Evolutionary conservation across 2,113 vertebrate species (phyloP).

Genomic region (Leucosticte australis): DNA sequence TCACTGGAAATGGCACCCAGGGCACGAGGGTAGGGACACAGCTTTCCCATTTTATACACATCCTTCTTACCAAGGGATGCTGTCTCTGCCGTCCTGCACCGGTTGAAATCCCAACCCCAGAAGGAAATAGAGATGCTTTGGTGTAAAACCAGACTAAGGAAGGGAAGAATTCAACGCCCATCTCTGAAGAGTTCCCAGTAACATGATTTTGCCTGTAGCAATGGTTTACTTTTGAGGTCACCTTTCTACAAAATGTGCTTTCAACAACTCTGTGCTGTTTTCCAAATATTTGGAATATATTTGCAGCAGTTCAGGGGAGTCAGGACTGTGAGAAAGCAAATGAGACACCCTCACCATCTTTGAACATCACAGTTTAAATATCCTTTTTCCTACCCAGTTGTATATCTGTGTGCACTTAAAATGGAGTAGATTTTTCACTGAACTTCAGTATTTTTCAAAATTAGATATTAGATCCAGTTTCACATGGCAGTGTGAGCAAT

Average conservation of each 20-base stretch:
- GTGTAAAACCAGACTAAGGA: background rate
- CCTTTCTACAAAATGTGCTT: background rate
- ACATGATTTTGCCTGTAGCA: background rate
- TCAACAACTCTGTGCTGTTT: constrained; percentile 1
- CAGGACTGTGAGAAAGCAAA: background rate
- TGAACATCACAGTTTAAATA: background rate
- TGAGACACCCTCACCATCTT: background rate
- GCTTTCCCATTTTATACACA: background rate
- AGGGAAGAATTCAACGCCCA: background rate
- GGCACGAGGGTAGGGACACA: background rate
- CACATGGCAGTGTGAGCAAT: background rate
- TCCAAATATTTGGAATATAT: background rate
- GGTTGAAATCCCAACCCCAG: background rate
- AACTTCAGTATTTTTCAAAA: background rate
- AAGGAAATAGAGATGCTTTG: background rate
- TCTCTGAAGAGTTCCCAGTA: background rate
- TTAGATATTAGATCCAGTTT: background rate
- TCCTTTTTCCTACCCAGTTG: background rate
- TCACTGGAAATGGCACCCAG: background rate
- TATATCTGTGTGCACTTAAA: background rate
- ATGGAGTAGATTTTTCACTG: background rate
- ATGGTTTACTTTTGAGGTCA: constrained; percentile 25
- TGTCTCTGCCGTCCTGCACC: background rate
- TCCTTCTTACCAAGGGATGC: background rate
- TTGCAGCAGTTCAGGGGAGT: background rate